Evolutionary conservation across 1,140 invertebrate species (phyloP).

Genomic region (Hylyphantes graminicola): DNA sequence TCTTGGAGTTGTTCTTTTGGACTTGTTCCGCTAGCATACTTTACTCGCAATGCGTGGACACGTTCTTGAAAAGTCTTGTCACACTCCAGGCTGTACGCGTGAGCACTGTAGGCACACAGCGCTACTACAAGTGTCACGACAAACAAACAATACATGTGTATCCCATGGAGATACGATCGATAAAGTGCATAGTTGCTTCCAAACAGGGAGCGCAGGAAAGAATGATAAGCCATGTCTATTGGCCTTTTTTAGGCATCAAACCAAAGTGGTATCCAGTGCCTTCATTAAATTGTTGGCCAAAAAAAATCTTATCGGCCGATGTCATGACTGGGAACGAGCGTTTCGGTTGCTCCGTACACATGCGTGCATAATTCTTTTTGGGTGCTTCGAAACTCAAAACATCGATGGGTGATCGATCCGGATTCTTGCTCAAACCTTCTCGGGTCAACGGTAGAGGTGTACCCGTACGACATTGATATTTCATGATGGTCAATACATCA

Average conservation of each 20-base stretch:
- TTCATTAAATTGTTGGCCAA: constrained; percentile 41
- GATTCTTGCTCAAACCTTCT: constrained; percentile 25
- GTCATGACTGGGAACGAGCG: background rate
- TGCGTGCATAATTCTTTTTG: constrained; percentile 24
- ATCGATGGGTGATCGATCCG: constrained; percentile 5
- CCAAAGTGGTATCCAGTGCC: constrained; percentile 5
- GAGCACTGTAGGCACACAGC: background rate
- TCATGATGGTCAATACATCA: constrained; percentile 10
- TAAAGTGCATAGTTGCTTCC: too few species aligned
- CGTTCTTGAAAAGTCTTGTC: too few species aligned
- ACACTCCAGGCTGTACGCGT: too few species aligned
- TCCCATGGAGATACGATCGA: too few species aligned
- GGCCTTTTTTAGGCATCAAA: background rate
- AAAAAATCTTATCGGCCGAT: constrained; percentile 44
- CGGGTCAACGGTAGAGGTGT: constrained; percentile 9
- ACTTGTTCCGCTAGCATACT: too few species aligned
- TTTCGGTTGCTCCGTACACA: background rate
- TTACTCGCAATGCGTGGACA: too few species aligned
- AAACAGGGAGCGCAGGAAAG: too few species aligned
- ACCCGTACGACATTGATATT: constrained; percentile 25
- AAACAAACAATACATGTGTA: too few species aligned
- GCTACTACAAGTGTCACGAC: too few species aligned
- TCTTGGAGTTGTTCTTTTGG: too few species aligned
- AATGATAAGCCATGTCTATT: too few species aligned
- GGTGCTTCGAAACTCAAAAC: constrained; percentile 38